These are phyloP conservation scores for Gallinago jamesoni DNA, from an alignment of 2,113 vertebrate species.

Conservation along the genomic window DNA sequence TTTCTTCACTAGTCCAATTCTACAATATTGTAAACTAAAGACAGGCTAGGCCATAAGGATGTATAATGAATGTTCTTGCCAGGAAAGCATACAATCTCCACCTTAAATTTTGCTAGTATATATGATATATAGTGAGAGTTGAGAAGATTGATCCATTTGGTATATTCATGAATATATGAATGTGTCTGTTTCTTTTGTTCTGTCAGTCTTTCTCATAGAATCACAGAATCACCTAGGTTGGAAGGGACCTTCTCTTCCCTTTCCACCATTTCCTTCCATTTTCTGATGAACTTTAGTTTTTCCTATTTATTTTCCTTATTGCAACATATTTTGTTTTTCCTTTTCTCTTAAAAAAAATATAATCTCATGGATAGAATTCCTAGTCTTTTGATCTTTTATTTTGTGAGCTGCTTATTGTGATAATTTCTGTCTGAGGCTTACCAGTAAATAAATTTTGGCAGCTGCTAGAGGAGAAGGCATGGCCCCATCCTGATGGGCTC, in stretches of 20 bases:
- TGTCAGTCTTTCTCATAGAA: background rate
- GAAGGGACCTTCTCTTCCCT: background rate
- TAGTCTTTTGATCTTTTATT: background rate
- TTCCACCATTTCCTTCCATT: background rate
- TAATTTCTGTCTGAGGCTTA: background rate
- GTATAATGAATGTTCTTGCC: background rate
- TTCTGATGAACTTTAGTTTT: background rate
- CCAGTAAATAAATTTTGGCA: background rate
- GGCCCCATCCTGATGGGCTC: background rate
- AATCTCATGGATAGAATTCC: background rate
- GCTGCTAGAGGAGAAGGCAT: background rate
- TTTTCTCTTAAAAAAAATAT: background rate
- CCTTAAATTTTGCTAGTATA: background rate
- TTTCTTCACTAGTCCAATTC: background rate
- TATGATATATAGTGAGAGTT: background rate
- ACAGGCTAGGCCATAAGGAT: background rate
- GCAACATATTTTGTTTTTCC: background rate
- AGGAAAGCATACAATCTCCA: background rate
- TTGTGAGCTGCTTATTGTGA: background rate
- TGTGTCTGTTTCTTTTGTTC: background rate
- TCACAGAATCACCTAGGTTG: no score
- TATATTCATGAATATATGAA: background rate
- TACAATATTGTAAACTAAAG: background rate
- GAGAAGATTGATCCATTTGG: background rate
- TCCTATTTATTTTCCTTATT: background rate